phyloP scores from a whole-genome alignment of 1,140 invertebrate species.

The Cryptotermes secundus region DNA sequence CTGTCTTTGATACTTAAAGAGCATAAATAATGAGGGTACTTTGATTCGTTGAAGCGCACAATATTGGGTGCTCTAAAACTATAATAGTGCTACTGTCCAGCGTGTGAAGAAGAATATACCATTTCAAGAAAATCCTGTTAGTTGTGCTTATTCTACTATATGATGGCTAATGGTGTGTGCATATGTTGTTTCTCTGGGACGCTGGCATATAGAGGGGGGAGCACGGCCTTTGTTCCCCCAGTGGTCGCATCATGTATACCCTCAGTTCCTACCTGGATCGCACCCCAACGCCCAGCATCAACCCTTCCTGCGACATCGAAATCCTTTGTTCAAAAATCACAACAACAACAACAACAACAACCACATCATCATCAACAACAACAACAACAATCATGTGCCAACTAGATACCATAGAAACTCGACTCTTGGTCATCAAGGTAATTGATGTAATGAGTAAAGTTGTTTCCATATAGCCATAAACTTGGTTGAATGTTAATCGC shows the following conservation, averaged over 20 bases:
- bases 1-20: too few species aligned
- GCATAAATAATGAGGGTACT: not conserved
- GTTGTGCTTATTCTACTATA: not conserved
- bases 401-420: constrained; percentile 59
- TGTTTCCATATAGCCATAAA: not conserved
- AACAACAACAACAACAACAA: constrained; percentile 53
- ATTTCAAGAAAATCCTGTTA: constrained; percentile 4
- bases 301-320: constrained; percentile 41
- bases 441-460: constrained; percentile 40
- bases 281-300: constrained; percentile 63
- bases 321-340: constrained; percentile 46
- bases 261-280: constrained; percentile 84
- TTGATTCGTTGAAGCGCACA: not conserved
- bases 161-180: constrained; percentile 18
- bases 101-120: not conserved
- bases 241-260: constrained; percentile 90
- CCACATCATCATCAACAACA: constrained; percentile 53
- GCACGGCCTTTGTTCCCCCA: constrained; percentile 80
- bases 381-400: constrained; percentile 48
- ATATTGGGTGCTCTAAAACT: too few species aligned
- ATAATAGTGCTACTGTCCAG: too few species aligned
- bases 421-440: constrained; percentile 65
- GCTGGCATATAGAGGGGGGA: constrained; percentile 39
- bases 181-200: constrained; percentile 30
- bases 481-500: not conserved